A percentile compares a stretch with the other conserved stretches of the same genome.
Conservation (phyloP, 2,113 vertebrate species). For the Oenanthe melanoleuca region DNA sequence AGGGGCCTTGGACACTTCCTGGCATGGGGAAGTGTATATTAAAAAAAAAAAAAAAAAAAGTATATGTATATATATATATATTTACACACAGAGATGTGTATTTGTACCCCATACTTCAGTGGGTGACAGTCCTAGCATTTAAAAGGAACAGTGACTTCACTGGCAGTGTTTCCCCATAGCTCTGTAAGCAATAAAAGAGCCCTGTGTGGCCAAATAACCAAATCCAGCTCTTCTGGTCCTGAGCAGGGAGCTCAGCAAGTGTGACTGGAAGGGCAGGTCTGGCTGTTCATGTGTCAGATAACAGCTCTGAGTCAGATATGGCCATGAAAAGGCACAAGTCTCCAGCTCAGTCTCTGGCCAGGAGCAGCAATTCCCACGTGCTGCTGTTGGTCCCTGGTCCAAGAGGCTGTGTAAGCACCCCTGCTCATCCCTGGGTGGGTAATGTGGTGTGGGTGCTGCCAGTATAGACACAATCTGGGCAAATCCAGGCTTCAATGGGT, state of each 20-base stretch:
- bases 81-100: accelerated
- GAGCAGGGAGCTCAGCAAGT: not conserved
- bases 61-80: accelerated
- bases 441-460: accelerated
- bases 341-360: not conserved
- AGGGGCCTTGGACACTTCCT: not conserved
- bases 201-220: accelerated
- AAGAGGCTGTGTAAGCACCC: not conserved
- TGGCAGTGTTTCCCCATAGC: not conserved
- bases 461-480: not conserved
- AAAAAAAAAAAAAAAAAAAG: too few species aligned
- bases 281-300: not conserved
- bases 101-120: not conserved
- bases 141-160: not conserved
- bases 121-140: not conserved
- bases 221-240: not conserved
- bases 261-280: not conserved
- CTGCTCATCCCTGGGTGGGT: not conserved
- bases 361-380: accelerated
- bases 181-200: not conserved
- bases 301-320: not conserved
- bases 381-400: not conserved
- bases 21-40: not conserved
- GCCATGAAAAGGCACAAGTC: not conserved
- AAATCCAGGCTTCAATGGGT: not conserved